phyloP scores from a whole-genome alignment of 2,797 vertebrate genomes.

The Liparis tanakae region DNA sequence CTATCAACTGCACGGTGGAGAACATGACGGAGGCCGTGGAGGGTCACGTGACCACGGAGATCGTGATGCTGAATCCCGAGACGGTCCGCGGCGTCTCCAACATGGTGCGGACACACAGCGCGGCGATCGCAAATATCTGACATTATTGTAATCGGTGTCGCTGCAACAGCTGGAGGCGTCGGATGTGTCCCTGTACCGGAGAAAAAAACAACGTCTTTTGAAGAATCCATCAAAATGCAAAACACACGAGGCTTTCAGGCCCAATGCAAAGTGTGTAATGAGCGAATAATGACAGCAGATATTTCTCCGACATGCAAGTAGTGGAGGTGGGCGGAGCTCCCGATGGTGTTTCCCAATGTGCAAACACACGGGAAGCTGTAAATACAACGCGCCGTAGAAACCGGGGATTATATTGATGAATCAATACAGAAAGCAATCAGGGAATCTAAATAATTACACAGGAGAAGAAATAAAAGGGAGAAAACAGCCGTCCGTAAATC shows the following conservation, averaged over 20 bases:
- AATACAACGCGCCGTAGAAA: background rate
- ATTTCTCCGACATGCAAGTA: background rate
- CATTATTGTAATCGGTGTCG: background rate
- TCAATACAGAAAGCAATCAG: background rate
- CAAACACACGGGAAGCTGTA: background rate
- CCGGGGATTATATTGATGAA: background rate
- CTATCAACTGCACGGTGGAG: slow-evolving; percentile 95
- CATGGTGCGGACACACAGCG: slow-evolving; percentile 80
- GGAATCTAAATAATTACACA: background rate
- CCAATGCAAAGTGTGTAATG: slow-evolving; percentile 4
- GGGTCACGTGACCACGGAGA: slow-evolving; percentile 96
- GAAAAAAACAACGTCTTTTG: background rate
- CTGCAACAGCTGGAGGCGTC: background rate
- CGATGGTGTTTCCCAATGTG: background rate
- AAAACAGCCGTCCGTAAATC: background rate
- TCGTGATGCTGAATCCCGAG: slow-evolving; percentile 96
- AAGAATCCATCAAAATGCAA: background rate
- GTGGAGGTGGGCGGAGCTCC: background rate
- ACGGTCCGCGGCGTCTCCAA: slow-evolving; percentile 95
- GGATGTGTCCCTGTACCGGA: background rate
- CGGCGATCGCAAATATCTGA: background rate
- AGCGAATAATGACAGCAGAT: slow-evolving; percentile 15
- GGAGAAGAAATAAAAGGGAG: background rate
- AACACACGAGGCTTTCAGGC: background rate
- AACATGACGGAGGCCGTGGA: slow-evolving; percentile 96